Evolutionary conservation across 2,113 vertebrate genomes (phyloP).

Genomic region (Ictidomys tridecemlineatus): DNA sequence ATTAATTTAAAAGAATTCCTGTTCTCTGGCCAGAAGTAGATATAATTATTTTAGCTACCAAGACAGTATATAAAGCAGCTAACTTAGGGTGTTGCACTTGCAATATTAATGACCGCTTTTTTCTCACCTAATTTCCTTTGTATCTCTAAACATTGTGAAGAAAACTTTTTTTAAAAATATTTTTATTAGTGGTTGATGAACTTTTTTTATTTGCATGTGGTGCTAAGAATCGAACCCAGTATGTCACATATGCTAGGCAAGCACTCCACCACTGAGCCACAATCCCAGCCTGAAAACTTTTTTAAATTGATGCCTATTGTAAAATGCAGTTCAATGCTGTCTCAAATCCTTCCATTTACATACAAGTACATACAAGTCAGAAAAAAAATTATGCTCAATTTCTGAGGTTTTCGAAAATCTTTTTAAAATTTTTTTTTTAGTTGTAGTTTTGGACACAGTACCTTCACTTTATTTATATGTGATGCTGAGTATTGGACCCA

Average conservation of each 20-base stretch:
- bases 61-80: not conserved
- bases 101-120: not conserved
- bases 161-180: not conserved
- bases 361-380: not conserved
- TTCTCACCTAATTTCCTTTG: not conserved
- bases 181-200: too few species aligned
- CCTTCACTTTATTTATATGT: too few species aligned
- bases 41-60: not conserved
- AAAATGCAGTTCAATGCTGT: not conserved
- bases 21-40: not conserved
- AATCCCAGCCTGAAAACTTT: not conserved
- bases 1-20: not conserved
- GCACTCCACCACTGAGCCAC: too few species aligned
- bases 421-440: not conserved
- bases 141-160: constrained; percentile 32
- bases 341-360: not conserved
- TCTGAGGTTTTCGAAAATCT: not conserved
- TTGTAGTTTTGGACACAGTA: too few species aligned
- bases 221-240: too few species aligned
- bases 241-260: too few species aligned
- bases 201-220: too few species aligned
- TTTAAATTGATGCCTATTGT: not conserved
- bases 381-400: not conserved
- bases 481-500: too few species aligned
- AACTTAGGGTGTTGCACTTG: constrained; percentile 23